These are phyloP conservation scores for Heliocidaris tuberculata DNA, from an alignment of 35 echinoderm and acorn worm genomes.

Conservation along the genomic window DNA sequence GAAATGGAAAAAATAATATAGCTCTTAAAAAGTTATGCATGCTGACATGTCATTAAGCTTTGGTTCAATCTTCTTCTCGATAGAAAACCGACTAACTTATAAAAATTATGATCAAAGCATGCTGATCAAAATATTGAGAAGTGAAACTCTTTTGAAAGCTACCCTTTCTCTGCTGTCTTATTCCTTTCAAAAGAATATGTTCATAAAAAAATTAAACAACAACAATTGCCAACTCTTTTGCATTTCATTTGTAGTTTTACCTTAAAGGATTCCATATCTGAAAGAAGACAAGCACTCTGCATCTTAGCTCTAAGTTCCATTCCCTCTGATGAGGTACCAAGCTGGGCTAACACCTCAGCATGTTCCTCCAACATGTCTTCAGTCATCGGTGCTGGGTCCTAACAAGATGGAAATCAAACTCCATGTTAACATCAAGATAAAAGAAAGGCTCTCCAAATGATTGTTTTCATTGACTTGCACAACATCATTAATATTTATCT, in stretches of 20 bases:
- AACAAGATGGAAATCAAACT: not conserved
- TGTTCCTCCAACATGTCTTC: slow-evolving; percentile 99
- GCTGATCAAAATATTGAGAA: too few species aligned
- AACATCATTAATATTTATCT: not conserved
- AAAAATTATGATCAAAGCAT: too few species aligned
- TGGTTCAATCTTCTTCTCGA: too few species aligned
- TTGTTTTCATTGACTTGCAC: not conserved
- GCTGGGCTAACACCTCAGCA: slow-evolving; percentile 90
- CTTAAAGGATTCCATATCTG: slow-evolving; percentile 98
- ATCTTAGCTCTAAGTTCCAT: slow-evolving; percentile 93
- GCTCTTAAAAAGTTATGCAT: too few species aligned
- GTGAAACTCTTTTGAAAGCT: too few species aligned
- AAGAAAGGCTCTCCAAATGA: not conserved
- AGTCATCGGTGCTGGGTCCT: slow-evolving; percentile 99
- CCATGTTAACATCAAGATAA: too few species aligned
- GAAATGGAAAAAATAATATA: too few species aligned
- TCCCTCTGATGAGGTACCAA: slow-evolving; percentile 87
- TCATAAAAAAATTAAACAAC: too few species aligned
- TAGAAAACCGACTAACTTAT: too few species aligned
- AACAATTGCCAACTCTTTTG: not conserved
- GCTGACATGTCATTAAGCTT: too few species aligned
- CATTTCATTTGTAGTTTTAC: slow-evolving; percentile 44
- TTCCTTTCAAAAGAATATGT: too few species aligned
- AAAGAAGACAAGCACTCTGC: slow-evolving; percentile 97
- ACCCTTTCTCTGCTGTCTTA: too few species aligned